A percentile compares a stretch with the other conserved stretches of the same genome.
Conservation (phyloP, 2,888 invertebrate species). For the Agonopterix arenella region DNA sequence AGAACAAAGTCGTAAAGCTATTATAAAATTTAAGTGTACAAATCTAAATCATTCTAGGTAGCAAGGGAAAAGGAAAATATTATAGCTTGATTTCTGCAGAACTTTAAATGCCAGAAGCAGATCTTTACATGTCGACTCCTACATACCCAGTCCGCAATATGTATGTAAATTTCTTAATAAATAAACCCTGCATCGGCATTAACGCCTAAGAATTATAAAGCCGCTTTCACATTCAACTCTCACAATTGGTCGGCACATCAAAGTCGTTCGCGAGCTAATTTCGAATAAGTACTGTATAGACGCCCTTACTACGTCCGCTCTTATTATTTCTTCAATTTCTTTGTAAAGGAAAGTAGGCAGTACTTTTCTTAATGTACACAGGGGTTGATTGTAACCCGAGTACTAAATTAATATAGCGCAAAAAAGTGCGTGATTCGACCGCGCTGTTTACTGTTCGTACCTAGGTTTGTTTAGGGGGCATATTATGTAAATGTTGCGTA, state of each 20-base stretch:
- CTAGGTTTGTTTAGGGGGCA: constrained; percentile 64
- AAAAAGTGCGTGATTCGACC: constrained; percentile 60
- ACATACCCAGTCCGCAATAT: not conserved
- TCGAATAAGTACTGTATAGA: constrained; percentile 67
- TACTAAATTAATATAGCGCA: constrained; percentile 69
- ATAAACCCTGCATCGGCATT: constrained; percentile 31
- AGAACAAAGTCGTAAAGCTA: too few species aligned
- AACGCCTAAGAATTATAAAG: constrained; percentile 61
- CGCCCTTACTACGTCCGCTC: constrained; percentile 58
- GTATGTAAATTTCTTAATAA: constrained; percentile 28
- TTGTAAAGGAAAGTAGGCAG: constrained; percentile 60
- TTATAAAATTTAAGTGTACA: too few species aligned
- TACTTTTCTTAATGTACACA: constrained; percentile 43
- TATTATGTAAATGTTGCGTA: constrained; percentile 68
- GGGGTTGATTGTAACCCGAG: constrained; percentile 64
- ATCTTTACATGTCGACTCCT: too few species aligned
- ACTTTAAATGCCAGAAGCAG: too few species aligned
- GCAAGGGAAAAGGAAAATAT: too few species aligned
- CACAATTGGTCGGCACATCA: constrained; percentile 70
- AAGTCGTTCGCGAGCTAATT: constrained; percentile 69
- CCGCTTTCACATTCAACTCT: constrained; percentile 52
- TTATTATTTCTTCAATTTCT: constrained; percentile 67
- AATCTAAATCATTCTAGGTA: too few species aligned
- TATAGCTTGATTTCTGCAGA: too few species aligned
- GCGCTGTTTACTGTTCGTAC: constrained; percentile 56